phyloP scores from a whole-genome alignment of 1,140 invertebrate genomes.

The Drosophila ambigua region DNA sequence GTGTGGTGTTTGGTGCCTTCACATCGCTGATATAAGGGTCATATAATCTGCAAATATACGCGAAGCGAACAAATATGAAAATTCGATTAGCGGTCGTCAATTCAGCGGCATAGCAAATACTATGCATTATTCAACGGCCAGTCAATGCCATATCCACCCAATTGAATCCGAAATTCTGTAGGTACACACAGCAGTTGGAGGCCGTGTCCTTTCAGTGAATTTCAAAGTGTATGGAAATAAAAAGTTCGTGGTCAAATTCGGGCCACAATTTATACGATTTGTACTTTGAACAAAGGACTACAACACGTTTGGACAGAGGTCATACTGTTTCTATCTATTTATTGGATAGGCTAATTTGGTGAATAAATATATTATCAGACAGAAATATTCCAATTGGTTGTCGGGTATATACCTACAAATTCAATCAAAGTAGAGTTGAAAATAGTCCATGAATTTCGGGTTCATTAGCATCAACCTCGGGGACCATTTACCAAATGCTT shows the following conservation, averaged over 20 bases:
- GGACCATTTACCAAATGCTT: too few relatives aligned
- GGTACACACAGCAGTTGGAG: neutral
- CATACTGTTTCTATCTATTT: too few relatives aligned
- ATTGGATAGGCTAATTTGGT: too few relatives aligned
- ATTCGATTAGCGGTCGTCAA: conserved; percentile 71
- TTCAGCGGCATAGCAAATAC: conserved; percentile 20
- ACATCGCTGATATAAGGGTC: conserved; percentile 69
- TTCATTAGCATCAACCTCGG: too few relatives aligned
- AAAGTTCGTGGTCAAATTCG: conserved; percentile 29
- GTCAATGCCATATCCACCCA: conserved; percentile 16
- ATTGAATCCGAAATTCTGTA: conserved; percentile 12
- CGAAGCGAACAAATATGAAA: conserved; percentile 56
- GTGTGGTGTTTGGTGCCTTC: conserved; percentile 17
- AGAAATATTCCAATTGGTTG: too few relatives aligned
- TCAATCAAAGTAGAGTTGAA: too few relatives aligned
- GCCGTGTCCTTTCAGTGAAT: conserved; percentile 24
- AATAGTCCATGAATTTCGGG: too few relatives aligned
- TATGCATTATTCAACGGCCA: conserved; percentile 36
- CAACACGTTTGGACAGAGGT: neutral
- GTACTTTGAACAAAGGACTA: neutral
- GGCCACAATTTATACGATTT: neutral
- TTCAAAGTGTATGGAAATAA: conserved; percentile 21
- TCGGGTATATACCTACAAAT: too few relatives aligned
- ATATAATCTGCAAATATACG: conserved; percentile 75
- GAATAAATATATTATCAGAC: too few relatives aligned